Evolutionary conservation across 2,113 vertebrate species (phyloP).

Genomic region (Nerophis ophidion): DNA sequence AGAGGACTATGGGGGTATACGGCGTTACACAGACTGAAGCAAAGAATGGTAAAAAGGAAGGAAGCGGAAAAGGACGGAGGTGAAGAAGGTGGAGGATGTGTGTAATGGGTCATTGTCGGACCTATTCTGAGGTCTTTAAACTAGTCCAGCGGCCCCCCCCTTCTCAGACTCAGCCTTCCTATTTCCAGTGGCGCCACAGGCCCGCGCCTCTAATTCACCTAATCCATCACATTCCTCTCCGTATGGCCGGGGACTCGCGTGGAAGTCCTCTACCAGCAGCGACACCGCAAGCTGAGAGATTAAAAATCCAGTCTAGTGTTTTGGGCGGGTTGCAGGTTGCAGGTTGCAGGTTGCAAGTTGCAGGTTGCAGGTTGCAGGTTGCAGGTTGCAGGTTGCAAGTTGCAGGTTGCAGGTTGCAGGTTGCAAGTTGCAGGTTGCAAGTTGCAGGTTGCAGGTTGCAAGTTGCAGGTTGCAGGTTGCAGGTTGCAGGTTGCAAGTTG

Average conservation of each 20-base stretch:
- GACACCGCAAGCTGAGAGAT: slow-evolving; percentile 50
- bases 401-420: background rate
- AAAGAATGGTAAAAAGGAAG: slow-evolving; percentile 24
- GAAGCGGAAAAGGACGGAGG: slow-evolving; percentile 17
- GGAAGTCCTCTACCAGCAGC: slow-evolving; percentile 27
- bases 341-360: slow-evolving; percentile 1
- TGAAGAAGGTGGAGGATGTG: slow-evolving; percentile 34
- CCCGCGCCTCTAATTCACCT: slow-evolving; percentile 59
- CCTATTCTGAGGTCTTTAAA: slow-evolving; percentile 48
- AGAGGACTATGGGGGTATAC: slow-evolving; percentile 14
- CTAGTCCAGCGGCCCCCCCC: slow-evolving; percentile 37
- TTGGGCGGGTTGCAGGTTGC: slow-evolving; percentile 4
- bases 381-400: background rate
- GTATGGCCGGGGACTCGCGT: slow-evolving; percentile 38
- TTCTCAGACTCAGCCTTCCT: slow-evolving; percentile 34
- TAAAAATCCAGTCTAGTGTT: slow-evolving; percentile 40
- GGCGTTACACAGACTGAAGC: slow-evolving; percentile 24
- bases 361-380: background rate
- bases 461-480: background rate
- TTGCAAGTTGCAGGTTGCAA: slow-evolving; percentile 2
- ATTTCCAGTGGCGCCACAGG: slow-evolving; percentile 43
- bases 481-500: slow-evolving; percentile 1
- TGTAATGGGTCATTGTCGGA: slow-evolving; percentile 57
- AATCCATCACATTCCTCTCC: slow-evolving; percentile 67
- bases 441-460: background rate